phyloP scores from a whole-genome alignment of 2,113 vertebrate species.

The Siniperca chuatsi region DNA sequence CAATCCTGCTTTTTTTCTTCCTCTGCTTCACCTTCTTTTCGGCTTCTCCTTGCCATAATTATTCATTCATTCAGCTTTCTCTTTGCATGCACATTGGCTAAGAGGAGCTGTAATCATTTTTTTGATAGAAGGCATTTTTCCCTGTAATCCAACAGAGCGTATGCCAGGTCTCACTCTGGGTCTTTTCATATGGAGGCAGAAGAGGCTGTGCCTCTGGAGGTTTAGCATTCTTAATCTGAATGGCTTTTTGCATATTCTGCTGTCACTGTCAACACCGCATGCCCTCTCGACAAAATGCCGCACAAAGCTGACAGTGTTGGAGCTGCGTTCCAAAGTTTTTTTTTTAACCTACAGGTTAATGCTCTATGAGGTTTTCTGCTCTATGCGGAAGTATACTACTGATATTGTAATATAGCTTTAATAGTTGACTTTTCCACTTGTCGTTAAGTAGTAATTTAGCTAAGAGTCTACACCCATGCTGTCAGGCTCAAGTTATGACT shows the following conservation, averaged over 20 bases:
- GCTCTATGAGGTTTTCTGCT: not conserved
- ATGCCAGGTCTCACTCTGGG: constrained; percentile 67
- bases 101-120: constrained; percentile 70
- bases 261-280: constrained; percentile 38
- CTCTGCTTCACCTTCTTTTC: constrained; percentile 9
- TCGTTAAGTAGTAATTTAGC: not conserved
- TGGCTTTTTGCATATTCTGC: constrained; percentile 57
- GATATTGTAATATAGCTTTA: not conserved
- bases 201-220: constrained; percentile 50
- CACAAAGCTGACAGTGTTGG: constrained; percentile 39
- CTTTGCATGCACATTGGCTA: constrained; percentile 65
- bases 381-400: not conserved
- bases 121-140: constrained; percentile 69
- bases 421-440: constrained; percentile 1
- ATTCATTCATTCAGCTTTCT: constrained; percentile 66
- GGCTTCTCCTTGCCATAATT: constrained; percentile 62
- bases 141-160: constrained; percentile 71
- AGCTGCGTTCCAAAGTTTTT: not conserved
- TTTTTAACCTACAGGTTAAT: not conserved
- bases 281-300: constrained; percentile 34
- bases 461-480: not conserved
- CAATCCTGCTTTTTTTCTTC: constrained; percentile 1
- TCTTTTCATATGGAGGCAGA: constrained; percentile 61
- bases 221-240: constrained; percentile 72
- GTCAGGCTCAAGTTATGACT: not conserved